Conservation (phyloP, 2,888 invertebrate genomes). For the Stratiomys singularior region DNA sequence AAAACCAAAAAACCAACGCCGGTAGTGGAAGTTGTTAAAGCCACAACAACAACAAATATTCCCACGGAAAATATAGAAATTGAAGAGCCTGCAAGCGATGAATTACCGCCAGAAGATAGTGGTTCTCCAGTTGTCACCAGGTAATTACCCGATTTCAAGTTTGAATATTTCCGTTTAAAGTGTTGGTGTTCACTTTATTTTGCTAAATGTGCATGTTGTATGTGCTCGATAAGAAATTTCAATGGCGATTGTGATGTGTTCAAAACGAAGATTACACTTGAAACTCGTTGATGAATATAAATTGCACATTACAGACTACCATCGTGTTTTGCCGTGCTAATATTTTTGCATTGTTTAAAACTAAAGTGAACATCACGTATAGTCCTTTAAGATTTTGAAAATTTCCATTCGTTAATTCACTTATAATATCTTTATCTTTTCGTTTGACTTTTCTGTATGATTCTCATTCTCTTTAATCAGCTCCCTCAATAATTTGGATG, state of each 20-base stretch:
- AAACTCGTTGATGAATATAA: background rate
- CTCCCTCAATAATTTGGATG: conserved; percentile 33
- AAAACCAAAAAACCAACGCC: conserved; percentile 69
- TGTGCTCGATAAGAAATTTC: background rate
- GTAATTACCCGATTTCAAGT: conserved; percentile 29
- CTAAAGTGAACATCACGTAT: no score
- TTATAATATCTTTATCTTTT: background rate
- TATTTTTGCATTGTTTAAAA: no score
- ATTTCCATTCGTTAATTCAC: background rate
- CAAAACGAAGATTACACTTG: background rate
- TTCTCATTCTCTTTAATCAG: conserved; percentile 11
- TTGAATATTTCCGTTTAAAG: background rate
- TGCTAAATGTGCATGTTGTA: background rate
- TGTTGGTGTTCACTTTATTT: background rate
- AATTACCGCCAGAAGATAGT: conserved; percentile 61
- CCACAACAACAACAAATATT: conserved; percentile 55
- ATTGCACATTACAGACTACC: background rate
- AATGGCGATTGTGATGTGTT: background rate
- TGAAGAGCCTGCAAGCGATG: conserved; percentile 63
- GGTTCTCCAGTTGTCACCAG: conserved; percentile 56
- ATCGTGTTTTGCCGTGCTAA: no score
- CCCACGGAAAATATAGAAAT: conserved; percentile 62
- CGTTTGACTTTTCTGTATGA: background rate
- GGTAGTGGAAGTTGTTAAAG: conserved; percentile 64
- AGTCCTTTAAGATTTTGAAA: no score